Evolutionary conservation across 2,888 invertebrate species (phyloP).

Genomic region (Lordiphosa andalusiaca): DNA sequence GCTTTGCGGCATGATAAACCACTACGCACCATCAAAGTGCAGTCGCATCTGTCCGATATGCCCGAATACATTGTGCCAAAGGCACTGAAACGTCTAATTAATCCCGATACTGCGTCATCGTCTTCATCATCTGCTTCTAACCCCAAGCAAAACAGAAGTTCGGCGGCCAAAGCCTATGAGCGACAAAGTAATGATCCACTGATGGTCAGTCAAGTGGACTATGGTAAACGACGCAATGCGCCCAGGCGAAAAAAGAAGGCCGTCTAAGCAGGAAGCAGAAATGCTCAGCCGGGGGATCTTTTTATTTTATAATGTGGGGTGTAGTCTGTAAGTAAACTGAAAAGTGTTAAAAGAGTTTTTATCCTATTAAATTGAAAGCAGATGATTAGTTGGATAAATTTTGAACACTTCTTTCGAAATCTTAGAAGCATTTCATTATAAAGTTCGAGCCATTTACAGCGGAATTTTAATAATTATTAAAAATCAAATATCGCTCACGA

Average conservation of each 20-base stretch:
- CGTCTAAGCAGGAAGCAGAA: conserved; percentile 1
- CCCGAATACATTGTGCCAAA: conserved; percentile 95
- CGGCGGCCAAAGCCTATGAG: conserved; percentile 75
- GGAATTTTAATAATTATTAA: no score
- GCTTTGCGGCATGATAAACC: conserved; percentile 92
- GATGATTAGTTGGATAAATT: no score
- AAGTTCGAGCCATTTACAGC: no score
- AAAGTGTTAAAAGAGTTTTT: no score
- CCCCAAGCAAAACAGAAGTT: conserved; percentile 47
- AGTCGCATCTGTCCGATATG: conserved; percentile 92
- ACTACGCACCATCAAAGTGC: conserved; percentile 90
- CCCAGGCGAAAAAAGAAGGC: conserved; percentile 27
- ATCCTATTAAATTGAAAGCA: no score
- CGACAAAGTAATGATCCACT: conserved; percentile 77
- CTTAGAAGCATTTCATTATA: no score
- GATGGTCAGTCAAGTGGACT: conserved; percentile 78
- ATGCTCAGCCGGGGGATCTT: no score
- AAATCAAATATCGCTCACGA: no score
- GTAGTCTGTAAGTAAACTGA: no score
- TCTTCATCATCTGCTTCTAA: conserved; percentile 8
- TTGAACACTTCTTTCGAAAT: no score
- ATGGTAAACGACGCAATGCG: conserved; percentile 59
- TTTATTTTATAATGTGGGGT: no score
- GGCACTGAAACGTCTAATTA: conserved; percentile 85
- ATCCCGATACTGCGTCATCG: not conserved